Conservation (phyloP, 2,888 invertebrate genomes). For the Platycnemis pennipes region DNA sequence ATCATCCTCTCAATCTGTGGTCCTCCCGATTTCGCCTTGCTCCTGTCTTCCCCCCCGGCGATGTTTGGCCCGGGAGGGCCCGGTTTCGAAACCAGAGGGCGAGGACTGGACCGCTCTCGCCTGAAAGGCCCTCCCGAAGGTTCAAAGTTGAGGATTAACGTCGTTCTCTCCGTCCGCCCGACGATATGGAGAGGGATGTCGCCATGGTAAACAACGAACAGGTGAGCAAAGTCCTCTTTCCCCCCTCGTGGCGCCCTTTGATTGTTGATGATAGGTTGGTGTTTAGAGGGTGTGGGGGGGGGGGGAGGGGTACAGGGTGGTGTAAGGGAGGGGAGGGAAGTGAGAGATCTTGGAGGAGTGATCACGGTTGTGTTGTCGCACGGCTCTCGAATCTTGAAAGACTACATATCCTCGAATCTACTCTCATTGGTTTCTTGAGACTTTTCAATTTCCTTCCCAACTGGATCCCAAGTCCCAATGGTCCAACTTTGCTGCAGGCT, state of each 20-base stretch:
- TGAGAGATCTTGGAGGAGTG: neutral
- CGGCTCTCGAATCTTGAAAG: neutral
- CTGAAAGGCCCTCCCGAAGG: neutral
- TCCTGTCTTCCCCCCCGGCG: neutral
- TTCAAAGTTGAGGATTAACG: neutral
- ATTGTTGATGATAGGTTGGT: too few species aligned
- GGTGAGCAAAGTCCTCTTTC: slow-evolving; percentile 36
- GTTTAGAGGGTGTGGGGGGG: neutral
- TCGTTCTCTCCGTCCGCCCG: neutral
- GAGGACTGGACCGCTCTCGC: neutral
- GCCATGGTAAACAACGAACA: slow-evolving; percentile 65
- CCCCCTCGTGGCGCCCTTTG: too few species aligned
- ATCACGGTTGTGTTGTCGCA: neutral
- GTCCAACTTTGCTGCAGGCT: too few species aligned
- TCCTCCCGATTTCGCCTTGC: neutral
- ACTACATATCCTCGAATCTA: neutral
- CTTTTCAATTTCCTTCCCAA: too few species aligned
- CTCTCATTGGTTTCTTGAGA: neutral
- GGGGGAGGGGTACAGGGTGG: neutral
- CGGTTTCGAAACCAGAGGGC: slow-evolving; percentile 17
- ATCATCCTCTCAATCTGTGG: too few species aligned
- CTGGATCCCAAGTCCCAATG: too few species aligned
- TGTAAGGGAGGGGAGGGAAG: neutral
- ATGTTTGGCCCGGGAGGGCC: slow-evolving; percentile 22
- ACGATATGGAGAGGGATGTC: slow-evolving; percentile 44